Evolutionary conservation across 2,113 vertebrate species (phyloP).

Genomic region (Anoura caudifer): DNA sequence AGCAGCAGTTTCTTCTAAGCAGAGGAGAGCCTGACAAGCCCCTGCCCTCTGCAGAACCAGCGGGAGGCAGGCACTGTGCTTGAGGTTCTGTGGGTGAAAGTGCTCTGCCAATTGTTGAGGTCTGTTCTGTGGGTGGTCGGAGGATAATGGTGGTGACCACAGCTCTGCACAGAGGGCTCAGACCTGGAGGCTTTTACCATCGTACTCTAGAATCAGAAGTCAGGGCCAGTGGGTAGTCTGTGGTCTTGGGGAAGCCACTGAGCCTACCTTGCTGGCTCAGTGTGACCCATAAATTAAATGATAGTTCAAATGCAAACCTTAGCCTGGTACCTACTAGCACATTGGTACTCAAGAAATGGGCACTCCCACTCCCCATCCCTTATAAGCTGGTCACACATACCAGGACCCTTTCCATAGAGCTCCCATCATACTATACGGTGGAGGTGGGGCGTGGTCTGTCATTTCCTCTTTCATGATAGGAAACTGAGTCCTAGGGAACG

Average conservation of each 20-base stretch:
- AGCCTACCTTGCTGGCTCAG: background rate
- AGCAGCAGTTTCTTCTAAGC: background rate
- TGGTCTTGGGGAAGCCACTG: background rate
- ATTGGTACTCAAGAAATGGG: background rate
- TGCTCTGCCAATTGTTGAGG: background rate
- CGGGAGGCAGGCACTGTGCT: background rate
- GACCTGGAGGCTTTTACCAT: background rate
- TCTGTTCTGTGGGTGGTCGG: background rate
- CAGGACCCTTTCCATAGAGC: background rate
- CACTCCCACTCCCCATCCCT: background rate
- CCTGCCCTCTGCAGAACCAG: background rate
- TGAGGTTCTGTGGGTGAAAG: background rate
- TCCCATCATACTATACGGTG: rapidly evolving
- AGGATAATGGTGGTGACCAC: background rate
- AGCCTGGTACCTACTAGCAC: background rate
- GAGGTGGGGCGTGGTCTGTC: background rate
- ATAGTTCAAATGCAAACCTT: background rate
- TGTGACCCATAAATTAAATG: background rate
- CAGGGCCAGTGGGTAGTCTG: background rate
- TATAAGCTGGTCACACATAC: rapidly evolving
- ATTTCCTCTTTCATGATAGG: background rate
- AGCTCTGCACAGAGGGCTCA: background rate
- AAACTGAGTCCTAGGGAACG: background rate
- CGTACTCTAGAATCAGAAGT: background rate
- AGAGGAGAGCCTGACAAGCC: background rate